Conservation (phyloP, 2,888 invertebrate genomes). For the Podotricha telesiphe region DNA sequence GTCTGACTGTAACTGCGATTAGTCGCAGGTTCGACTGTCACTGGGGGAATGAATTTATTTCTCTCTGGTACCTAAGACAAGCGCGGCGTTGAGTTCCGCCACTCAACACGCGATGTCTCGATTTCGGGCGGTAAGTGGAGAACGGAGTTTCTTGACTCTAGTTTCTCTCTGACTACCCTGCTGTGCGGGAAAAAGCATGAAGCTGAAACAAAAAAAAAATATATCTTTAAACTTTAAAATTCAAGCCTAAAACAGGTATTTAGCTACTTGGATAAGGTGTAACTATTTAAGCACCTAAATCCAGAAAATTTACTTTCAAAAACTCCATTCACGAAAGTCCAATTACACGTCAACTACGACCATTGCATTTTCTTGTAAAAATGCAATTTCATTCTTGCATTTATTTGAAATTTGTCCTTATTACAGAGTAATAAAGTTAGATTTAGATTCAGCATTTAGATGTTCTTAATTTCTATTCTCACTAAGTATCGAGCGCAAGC, state of each 20-base stretch:
- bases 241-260: not conserved
- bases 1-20: too few relatives aligned
- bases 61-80: too few relatives aligned
- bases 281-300: not conserved
- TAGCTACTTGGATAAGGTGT: not conserved
- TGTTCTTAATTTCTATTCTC: conserved; percentile 66
- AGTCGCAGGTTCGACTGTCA: too few relatives aligned
- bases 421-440: conserved; percentile 41
- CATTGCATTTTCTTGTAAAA: conserved; percentile 51
- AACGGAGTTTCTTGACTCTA: too few relatives aligned
- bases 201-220: too few relatives aligned
- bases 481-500: conserved; percentile 71
- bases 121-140: too few relatives aligned
- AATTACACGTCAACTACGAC: conserved; percentile 55
- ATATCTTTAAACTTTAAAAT: not conserved
- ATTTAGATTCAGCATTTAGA: conserved; percentile 42
- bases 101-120: too few relatives aligned
- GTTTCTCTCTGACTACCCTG: too few relatives aligned
- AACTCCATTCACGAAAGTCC: conserved; percentile 26
- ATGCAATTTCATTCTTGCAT: conserved; percentile 49
- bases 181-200: too few relatives aligned
- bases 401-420: conserved; percentile 46
- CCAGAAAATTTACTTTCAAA: conserved; percentile 44
- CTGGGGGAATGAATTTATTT: too few relatives aligned
- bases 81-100: too few relatives aligned